Evolutionary conservation across 64 coral and sea anemone genomes (phyloP).

Genomic region (Catalaphyllia jardinei): DNA sequence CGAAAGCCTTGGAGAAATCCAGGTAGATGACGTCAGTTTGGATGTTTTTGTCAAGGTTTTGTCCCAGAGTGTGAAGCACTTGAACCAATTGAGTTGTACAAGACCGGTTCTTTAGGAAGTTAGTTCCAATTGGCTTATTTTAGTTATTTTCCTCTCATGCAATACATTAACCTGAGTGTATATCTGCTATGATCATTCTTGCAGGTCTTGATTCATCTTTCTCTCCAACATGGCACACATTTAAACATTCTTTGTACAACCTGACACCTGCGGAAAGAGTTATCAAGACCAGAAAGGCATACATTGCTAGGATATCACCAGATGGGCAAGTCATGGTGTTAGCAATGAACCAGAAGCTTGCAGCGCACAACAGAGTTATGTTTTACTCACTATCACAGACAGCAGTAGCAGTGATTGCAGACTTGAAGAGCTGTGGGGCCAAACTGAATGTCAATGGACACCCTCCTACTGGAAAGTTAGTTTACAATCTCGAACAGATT

Average conservation of each 20-base stretch:
- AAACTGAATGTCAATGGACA: background rate
- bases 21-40: too few relatives aligned
- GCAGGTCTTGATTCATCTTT: conserved; percentile 52
- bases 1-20: too few relatives aligned
- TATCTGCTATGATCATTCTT: background rate
- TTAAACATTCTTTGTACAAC: conserved; percentile 63
- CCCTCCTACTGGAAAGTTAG: conserved; percentile 58
- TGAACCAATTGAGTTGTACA: too few relatives aligned
- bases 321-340: conserved; percentile 85
- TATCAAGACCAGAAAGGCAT: conserved; percentile 77
- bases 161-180: background rate
- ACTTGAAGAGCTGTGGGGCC: conserved; percentile 87
- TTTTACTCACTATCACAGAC: conserved; percentile 73
- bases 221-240: conserved; percentile 78
- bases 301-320: conserved; percentile 61
- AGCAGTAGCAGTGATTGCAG: conserved; percentile 75
- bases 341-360: conserved; percentile 88
- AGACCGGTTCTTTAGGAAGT: too few relatives aligned
- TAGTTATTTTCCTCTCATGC: background rate
- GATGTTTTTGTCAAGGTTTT: too few relatives aligned
- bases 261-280: conserved; percentile 79
- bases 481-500: background rate
- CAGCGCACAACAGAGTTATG: conserved; percentile 88
- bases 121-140: background rate
- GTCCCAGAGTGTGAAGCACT: too few relatives aligned